Evolutionary conservation across 2,113 vertebrate species (phyloP), one percentile per base, ranked within the genome.

Genomic region (Sitta europaea): DNA sequence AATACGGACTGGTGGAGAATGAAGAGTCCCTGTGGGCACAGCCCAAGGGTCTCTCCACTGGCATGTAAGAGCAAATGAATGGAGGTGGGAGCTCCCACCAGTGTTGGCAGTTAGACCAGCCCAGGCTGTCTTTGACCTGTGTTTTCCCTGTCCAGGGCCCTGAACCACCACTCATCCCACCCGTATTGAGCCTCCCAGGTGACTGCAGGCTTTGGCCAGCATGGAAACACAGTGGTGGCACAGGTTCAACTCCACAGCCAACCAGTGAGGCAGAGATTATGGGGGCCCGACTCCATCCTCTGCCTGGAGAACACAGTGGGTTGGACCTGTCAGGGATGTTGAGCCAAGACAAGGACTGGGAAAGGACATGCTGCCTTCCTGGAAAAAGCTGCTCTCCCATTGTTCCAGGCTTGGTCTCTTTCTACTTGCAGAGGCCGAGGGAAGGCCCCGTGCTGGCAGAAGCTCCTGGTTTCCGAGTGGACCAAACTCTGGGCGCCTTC

Each of bases 321-420:
- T 38, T 50, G 40, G 35, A 48, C 59, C 53, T n/a, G 65, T 18
- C 27, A 23, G 66, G 45, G 53, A 4, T 87, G 48, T 62, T 5
- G 76, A 61, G 55, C 75, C 5, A 47, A 71, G 85, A 57, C 27
- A 51, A 51, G 27, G 28, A 65, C 54, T 3, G 13, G 88, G 90
- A 90, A 96, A 67, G 17, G 71, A 31, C 74, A 84, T 6, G 17
- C 48, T 9, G 2, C 79, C 66, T 97, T 94, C 92, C 94, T 95
- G 94, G 83, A 94, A 93, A 75, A 72, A 25, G 57, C 6, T 66
- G 28, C 28, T 50, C 14, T 77, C 81, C 91, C 62, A 97, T 96
- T 92, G 88, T 95, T 97, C 80, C 71, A 80, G 54, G 43, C 42
- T 80, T 17, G 51, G 55, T 86, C 71, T 7, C 42, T 33, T 20